A percentile compares a stretch with the other conserved stretches of the same genome.
phyloP scores from a whole-genome alignment of 2,113 vertebrate genomes.

The Parus major region DNA sequence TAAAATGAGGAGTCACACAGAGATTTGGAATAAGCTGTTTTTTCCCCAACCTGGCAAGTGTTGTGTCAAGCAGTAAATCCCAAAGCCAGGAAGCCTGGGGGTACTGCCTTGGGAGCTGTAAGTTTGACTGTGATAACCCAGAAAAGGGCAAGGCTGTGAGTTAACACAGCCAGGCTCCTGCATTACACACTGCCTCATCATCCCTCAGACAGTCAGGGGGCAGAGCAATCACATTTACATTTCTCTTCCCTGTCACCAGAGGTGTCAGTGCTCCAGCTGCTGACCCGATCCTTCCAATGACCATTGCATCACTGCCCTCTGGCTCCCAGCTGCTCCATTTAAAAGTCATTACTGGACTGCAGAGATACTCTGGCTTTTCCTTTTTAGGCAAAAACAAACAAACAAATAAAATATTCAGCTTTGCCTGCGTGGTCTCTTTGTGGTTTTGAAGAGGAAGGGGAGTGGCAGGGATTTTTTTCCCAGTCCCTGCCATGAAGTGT shows the following conservation, averaged over 20 bases:
- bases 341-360: neutral
- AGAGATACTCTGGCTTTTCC: neutral
- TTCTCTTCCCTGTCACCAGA: neutral
- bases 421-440: neutral
- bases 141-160: neutral
- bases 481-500: neutral
- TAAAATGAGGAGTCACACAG: conserved; percentile 40
- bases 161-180: neutral
- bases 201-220: neutral
- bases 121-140: neutral
- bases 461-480: neutral
- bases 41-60: neutral
- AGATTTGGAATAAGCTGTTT: neutral
- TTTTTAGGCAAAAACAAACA: conserved; percentile 45
- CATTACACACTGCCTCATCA: neutral
- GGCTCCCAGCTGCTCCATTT: neutral
- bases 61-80: conserved; percentile 9
- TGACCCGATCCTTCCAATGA: neutral
- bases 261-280: neutral
- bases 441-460: neutral
- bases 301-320: neutral
- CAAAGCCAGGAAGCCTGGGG: neutral
- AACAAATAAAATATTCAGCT: conserved; percentile 8
- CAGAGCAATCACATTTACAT: neutral
- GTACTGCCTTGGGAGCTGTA: neutral